Conservation (phyloP, 2,797 vertebrate genomes). For the Prionace glauca region DNA sequence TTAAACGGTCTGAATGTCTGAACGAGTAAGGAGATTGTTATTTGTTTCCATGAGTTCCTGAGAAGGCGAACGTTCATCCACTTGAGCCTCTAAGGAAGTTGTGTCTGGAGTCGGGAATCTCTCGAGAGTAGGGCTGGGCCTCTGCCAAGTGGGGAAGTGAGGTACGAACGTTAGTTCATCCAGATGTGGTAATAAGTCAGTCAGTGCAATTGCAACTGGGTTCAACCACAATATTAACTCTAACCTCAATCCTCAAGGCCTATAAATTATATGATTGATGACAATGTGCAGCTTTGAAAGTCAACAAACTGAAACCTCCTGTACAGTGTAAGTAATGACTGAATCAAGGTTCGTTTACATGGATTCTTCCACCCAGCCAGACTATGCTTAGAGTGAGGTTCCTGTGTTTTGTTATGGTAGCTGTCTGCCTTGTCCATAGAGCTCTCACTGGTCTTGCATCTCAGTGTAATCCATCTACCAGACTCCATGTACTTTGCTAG, state of each 20-base stretch:
- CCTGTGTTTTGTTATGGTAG: neutral
- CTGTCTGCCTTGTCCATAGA: neutral
- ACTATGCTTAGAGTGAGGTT: neutral
- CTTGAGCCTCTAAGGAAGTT: slow-evolving; percentile 29
- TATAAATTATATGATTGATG: neutral
- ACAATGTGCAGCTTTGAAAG: neutral
- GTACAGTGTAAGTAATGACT: neutral
- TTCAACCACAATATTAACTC: neutral
- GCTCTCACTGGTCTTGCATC: neutral
- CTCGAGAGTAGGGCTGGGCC: neutral
- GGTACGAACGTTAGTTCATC: slow-evolving; percentile 6
- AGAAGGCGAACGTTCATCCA: neutral
- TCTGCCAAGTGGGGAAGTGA: slow-evolving; percentile 17
- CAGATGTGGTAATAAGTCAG: slow-evolving; percentile 9
- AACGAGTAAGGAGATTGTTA: neutral
- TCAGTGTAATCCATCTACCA: neutral
- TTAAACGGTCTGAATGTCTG: neutral
- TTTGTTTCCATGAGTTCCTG: neutral
- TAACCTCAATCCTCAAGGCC: neutral
- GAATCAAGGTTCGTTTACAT: neutral
- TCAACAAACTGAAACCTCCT: neutral
- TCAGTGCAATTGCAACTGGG: neutral
- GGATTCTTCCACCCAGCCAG: neutral
- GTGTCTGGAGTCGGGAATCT: neutral
- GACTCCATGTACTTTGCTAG: neutral